Base-by-base conservation (phyloP, 2,113 vertebrate genomes). In the Pterophyllum scalare region DNA sequence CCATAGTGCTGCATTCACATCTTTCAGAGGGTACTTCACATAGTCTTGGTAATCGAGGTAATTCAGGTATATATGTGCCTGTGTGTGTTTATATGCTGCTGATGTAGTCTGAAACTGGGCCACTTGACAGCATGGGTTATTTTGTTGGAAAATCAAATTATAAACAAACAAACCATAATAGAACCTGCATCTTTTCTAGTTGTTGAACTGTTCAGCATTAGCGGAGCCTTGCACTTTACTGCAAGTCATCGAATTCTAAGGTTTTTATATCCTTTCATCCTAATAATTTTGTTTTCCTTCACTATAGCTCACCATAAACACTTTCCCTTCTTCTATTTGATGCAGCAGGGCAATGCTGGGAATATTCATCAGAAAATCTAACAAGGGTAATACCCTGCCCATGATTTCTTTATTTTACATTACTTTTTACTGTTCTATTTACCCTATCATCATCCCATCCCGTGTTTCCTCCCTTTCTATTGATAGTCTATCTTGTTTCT, bases 91-190 rank as follows among this genome's bases (percentile, higher is more conserved):
- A 57, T 24, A 5, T 3, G 20, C 56, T 24, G 56, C 10, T 13
- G 11, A 11, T 10, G 5, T 9, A 57, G 46, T 54, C 31, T 72
- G 67, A 72, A 54, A 54, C 46, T 54, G 46, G 26, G 20, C 67
- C 26, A 54, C 46, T 72, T 72, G 33, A 54, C 26, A 72, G 26
- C 26, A 33, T 54, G 46, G 31, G 11, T 12, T 33, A 13, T 33
- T 72, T 72, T 54, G 19, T 33, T 33, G 67, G 46, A 54, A 72
- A 72, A 54, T 72, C 46, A 33, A 72, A 59, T 78, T 64, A 52
- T 70, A 33, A 74, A 33, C 54, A 59, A 77, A 59, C 7, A 57
- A 58, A 64, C 22, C 26, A 77, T 72, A 57, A 57, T 6, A 57
- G 24, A 77, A 15, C 43, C 19, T 24, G 14, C 38, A 56, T 74